These are phyloP conservation scores for Rhagologus leucostigma DNA, from an alignment of 2,113 vertebrate species.

Conservation along the genomic window DNA sequence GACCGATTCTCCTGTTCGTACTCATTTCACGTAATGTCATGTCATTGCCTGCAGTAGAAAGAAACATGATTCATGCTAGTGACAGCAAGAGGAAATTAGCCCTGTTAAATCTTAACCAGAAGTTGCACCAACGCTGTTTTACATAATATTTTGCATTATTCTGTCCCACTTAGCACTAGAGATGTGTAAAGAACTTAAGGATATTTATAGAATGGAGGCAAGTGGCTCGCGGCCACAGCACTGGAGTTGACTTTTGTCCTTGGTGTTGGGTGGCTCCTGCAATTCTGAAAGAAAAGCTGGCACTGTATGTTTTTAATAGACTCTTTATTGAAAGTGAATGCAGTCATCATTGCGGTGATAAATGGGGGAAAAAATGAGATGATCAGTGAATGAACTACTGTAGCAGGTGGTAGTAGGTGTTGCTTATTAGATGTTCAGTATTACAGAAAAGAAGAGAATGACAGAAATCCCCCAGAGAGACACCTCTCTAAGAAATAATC, in stretches of 20 bases:
- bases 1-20: not conserved
- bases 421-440: slow-evolving; percentile 50
- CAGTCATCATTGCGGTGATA: slow-evolving; percentile 21
- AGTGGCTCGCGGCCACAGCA: not conserved
- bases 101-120: slow-evolving; percentile 19
- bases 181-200: not conserved
- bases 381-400: slow-evolving; percentile 46
- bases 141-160: slow-evolving; percentile 46
- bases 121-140: slow-evolving; percentile 45
- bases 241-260: not conserved
- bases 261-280: not conserved
- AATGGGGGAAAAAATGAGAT: not conserved
- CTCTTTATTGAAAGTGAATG: not conserved
- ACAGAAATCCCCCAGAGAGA: not conserved
- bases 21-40: not conserved
- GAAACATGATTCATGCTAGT: slow-evolving; percentile 27
- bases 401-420: slow-evolving; percentile 62
- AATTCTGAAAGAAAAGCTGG: not conserved
- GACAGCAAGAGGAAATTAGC: slow-evolving; percentile 38
- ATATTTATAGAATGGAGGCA: not conserved
- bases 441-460: slow-evolving; percentile 11
- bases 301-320: not conserved
- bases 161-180: slow-evolving; percentile 29
- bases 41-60: slow-evolving; percentile 22
- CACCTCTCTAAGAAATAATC: slow-evolving; percentile 21